A percentile compares a stretch with the other conserved stretches of the same genome.
These are phyloP conservation scores for Bubo blakistoni DNA, from an alignment of 2,113 vertebrate genomes.

Conservation along the genomic window DNA sequence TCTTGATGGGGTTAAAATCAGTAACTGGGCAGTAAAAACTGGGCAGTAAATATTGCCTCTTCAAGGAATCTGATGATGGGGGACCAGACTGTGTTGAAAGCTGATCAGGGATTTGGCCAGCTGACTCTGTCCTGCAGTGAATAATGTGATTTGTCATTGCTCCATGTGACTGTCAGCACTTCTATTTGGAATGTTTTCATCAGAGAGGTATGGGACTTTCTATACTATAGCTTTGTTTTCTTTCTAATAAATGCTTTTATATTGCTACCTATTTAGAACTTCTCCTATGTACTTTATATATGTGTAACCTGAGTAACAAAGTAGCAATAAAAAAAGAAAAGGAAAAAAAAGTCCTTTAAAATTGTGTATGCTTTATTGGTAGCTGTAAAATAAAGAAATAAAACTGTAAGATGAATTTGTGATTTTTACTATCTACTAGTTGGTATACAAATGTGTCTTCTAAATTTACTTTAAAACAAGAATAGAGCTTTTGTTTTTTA, in stretches of 20 bases:
- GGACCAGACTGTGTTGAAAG: background rate
- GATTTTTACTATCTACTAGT: background rate
- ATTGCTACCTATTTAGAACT: background rate
- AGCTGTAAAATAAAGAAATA: background rate
- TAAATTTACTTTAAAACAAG: background rate
- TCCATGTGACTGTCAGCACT: background rate
- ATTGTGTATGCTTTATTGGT: background rate
- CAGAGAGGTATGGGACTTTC: background rate
- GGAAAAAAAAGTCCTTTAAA: background rate
- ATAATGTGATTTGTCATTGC: background rate
- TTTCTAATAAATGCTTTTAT: background rate
- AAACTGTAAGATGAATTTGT: background rate
- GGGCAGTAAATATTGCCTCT: background rate
- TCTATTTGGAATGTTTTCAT: background rate
- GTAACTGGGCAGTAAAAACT: background rate
- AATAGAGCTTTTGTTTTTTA: background rate
- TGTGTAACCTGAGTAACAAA: background rate
- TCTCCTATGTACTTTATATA: background rate
- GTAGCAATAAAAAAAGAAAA: too few relatives aligned
- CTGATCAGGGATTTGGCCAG: background rate
- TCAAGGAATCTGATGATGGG: background rate
- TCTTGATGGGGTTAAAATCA: background rate
- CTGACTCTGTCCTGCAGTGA: background rate
- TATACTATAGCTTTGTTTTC: background rate
- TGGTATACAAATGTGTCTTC: background rate